Evolutionary conservation across 2,888 invertebrate species (phyloP), one percentile per base, ranked within the genome.

Genomic region (Tricholauxania praeusta): DNA sequence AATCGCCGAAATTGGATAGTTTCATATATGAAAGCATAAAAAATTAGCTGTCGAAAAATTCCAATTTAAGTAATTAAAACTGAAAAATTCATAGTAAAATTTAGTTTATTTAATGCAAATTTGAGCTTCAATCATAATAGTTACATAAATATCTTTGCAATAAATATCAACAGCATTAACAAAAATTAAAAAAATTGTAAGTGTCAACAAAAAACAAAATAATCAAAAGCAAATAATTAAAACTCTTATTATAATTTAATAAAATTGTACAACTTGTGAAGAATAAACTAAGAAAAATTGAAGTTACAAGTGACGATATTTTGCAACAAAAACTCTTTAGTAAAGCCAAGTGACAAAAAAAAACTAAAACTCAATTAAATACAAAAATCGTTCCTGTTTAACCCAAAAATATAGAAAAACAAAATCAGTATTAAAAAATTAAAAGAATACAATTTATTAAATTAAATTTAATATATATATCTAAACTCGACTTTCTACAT

Each of bases 121-220:
- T 28, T 28, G 28, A 28, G 28, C 28, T 28, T 28, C 2, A 28
- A 28, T 28, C 28, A 28, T 28, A 28, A 28, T 28, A 28, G 4
- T 28, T 3, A 28, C 3, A 28, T 4, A 28, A 28, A 28, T 28
- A 39, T 39, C 8, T 39, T 39, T 8, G 1, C 7, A 60, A 60
- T 28, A 32, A 28, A 15, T 28, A 71, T 28, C 63, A 57, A 49
- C 72, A 72, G 55, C 60, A 65, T 14, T 48, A 71, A 12, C 49
- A 55, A 32, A 72, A 75, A 53, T n/a, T 39, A 70, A 51, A 67
- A 73, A 69, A 67, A 72, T 57, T 65, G 62, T 47, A 65, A 63
- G 52, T 48, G 64, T 52, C 51, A 68, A 72, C 59, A 77, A 66
- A 67, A 72, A 74, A 73, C 74, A 72, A 74, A 76, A 77, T 71